A percentile compares a stretch with the other conserved stretches of the same genome.
phyloP scores from a whole-genome alignment of 2,797 vertebrate species.

The Artibeus lituratus region DNA sequence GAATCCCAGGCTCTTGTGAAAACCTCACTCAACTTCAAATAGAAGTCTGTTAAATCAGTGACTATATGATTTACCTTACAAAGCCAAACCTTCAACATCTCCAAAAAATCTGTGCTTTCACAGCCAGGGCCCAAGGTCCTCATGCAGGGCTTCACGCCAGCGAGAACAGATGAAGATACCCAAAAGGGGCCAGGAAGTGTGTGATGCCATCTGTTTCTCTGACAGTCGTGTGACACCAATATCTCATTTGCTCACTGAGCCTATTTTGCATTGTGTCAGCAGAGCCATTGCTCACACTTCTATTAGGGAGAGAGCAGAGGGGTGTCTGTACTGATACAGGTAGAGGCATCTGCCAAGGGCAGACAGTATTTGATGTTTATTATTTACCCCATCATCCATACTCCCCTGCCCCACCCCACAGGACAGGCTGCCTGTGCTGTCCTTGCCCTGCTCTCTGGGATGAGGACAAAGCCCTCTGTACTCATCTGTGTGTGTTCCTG shows the following conservation, averaged over 20 bases:
- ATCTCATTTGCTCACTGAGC: slow-evolving; percentile 31
- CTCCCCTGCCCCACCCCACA: rapidly evolving
- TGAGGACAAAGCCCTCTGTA: background rate
- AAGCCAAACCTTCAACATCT: background rate
- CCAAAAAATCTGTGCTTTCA: background rate
- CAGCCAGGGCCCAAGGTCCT: rapidly evolving
- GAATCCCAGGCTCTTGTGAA: background rate
- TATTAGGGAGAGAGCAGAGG: background rate
- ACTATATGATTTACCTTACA: background rate
- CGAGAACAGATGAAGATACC: background rate
- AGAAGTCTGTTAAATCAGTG: background rate
- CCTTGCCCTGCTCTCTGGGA: rapidly evolving
- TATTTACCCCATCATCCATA: no score
- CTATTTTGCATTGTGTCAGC: slow-evolving; percentile 37
- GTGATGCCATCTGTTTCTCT: background rate
- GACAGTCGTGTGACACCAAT: slow-evolving; percentile 12
- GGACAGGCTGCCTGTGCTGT: background rate
- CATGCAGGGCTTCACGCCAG: background rate
- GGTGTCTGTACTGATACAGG: background rate
- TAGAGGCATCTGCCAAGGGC: background rate
- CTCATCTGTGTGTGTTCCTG: background rate
- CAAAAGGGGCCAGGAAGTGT: background rate
- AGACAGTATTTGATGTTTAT: background rate
- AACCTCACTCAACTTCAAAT: background rate
- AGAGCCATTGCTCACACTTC: slow-evolving; percentile 5